A percentile compares a stretch with the other conserved stretches of the same genome.
Evolutionary conservation across 1,140 invertebrate species (phyloP).

Genomic region (Caenorhabditis inopinata): DNA sequence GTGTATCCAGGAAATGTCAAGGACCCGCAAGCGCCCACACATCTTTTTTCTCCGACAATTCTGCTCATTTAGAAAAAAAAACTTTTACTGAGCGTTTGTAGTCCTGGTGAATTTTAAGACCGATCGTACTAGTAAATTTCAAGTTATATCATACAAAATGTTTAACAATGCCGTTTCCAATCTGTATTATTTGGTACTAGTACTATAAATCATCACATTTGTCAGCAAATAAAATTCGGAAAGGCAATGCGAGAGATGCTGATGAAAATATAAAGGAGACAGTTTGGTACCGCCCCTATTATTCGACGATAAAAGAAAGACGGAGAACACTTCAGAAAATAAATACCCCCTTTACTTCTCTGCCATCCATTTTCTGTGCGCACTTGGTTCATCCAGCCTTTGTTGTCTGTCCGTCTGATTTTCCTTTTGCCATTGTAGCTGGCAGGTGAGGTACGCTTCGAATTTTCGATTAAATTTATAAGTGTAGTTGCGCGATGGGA

Average conservation of each 20-base stretch:
- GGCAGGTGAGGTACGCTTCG: not conserved
- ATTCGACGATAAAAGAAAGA: slow-evolving; percentile 27
- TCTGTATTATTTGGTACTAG: slow-evolving; percentile 7
- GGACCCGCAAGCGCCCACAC: too few relatives aligned
- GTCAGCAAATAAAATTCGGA: slow-evolving; percentile 32
- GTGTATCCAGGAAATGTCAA: too few relatives aligned
- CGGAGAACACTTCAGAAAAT: slow-evolving; percentile 27
- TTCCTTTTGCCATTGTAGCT: not conserved
- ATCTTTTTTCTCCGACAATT: not conserved
- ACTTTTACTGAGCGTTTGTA: not conserved
- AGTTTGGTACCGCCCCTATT: not conserved
- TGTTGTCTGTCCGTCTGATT: too few relatives aligned
- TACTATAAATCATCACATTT: slow-evolving; percentile 27
- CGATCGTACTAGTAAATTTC: too few relatives aligned
- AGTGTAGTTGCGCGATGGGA: not conserved
- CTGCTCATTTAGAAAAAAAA: not conserved
- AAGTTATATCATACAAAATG: not conserved
- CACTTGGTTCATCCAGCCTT: too few relatives aligned
- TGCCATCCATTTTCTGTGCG: not conserved
- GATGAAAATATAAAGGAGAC: not conserved
- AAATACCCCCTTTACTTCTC: not conserved
- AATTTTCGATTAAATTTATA: not conserved
- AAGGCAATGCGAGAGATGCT: slow-evolving; percentile 2
- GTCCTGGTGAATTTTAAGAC: too few relatives aligned
- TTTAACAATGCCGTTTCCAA: slow-evolving; percentile 12